Evolutionary conservation across 2,797 vertebrate genomes (phyloP).

Genomic region (Fundulus diaphanus): DNA sequence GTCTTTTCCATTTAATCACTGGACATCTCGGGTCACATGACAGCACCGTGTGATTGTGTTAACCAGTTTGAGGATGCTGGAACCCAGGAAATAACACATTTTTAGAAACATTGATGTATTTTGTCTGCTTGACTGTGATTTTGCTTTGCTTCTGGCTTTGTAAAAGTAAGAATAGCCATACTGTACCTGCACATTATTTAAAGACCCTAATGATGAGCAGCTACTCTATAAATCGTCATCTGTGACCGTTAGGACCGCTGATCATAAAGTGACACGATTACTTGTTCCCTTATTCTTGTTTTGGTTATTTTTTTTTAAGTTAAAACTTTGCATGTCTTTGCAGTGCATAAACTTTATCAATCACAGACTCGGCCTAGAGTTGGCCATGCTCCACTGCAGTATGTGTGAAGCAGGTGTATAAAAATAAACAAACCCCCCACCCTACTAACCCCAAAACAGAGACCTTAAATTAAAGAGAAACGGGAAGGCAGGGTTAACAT

Average conservation of each 20-base stretch:
- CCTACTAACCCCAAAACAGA: too few species aligned
- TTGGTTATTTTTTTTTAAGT: background rate
- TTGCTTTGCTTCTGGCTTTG: background rate
- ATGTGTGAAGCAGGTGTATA: too few species aligned
- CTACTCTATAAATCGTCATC: background rate
- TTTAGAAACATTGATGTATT: background rate
- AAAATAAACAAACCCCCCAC: too few species aligned
- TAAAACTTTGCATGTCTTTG: background rate
- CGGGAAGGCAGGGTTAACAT: background rate
- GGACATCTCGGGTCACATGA: slow-evolving; percentile 52
- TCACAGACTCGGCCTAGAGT: too few species aligned
- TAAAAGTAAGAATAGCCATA: background rate
- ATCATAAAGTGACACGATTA: too few species aligned
- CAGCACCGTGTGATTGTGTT: slow-evolving; percentile 57
- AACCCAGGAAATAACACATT: background rate
- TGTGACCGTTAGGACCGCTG: background rate
- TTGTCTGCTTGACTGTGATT: background rate
- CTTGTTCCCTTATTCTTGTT: background rate
- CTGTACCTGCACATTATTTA: background rate
- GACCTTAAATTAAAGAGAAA: background rate
- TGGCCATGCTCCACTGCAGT: too few species aligned
- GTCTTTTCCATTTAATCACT: slow-evolving; percentile 23
- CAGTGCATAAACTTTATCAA: background rate
- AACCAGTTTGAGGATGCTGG: slow-evolving; percentile 55
- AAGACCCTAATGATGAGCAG: background rate